These are phyloP conservation scores for Meleagris gallopavo DNA, from an alignment of 2,113 vertebrate genomes.

Conservation along the genomic window DNA sequence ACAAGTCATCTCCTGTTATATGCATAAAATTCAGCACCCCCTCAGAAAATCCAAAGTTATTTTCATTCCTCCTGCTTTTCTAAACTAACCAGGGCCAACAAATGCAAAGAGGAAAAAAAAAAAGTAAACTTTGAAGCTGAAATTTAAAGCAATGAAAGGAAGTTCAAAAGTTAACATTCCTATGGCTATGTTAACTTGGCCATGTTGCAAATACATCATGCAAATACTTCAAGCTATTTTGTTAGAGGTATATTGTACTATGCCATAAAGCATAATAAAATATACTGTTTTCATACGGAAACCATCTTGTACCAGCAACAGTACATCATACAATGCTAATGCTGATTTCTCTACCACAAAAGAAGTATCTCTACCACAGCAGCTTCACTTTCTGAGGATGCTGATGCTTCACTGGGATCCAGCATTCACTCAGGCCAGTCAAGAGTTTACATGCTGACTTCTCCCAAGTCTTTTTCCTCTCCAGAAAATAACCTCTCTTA, in stretches of 20 bases:
- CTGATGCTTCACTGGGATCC: background rate
- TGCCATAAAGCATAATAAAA: slow-evolving; percentile 43
- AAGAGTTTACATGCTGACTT: background rate
- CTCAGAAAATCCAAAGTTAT: slow-evolving; percentile 26
- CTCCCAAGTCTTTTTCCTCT: background rate
- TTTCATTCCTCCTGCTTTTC: slow-evolving; percentile 48
- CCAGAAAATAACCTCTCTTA: slow-evolving; percentile 16
- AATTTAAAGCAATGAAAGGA: slow-evolving; percentile 66
- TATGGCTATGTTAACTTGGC: slow-evolving; percentile 65
- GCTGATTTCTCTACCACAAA: background rate
- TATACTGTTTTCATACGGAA: slow-evolving; percentile 31
- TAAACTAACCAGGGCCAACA: slow-evolving; percentile 55
- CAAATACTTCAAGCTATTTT: slow-evolving; percentile 62
- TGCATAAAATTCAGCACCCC: background rate
- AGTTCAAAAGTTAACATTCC: slow-evolving; percentile 73
- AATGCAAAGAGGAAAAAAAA: slow-evolving; percentile 47
- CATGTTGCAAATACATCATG: slow-evolving; percentile 60
- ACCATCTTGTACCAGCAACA: background rate
- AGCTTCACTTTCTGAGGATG: background rate
- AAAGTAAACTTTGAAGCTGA: slow-evolving; percentile 64
- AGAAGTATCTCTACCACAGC: background rate
- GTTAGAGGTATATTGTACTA: slow-evolving; percentile 33
- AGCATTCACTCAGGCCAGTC: background rate
- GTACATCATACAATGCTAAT: background rate
- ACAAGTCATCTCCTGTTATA: background rate